Percentiles rank a stretch among this genome's conserved stretches.
Conservation (phyloP, 2,113 vertebrate genomes). For the Baryphthengus martii region DNA sequence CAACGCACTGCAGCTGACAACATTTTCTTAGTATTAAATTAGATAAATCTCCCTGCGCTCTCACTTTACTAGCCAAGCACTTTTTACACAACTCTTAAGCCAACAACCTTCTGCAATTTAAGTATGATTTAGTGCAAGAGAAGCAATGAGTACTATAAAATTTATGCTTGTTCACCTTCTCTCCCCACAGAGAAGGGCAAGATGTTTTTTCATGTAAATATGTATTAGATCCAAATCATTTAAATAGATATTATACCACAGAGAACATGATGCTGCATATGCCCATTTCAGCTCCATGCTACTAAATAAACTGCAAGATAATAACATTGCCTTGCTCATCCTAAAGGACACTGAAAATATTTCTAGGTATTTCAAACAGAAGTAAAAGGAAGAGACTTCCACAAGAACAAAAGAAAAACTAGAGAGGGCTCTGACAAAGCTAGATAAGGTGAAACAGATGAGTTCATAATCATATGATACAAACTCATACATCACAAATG, state of each 20-base stretch:
- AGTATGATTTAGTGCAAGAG: constrained; percentile 55
- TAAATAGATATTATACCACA: constrained; percentile 54
- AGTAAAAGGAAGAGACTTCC: not conserved
- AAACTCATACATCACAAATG: not conserved
- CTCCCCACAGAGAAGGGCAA: constrained; percentile 48
- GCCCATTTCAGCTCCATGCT: constrained; percentile 43
- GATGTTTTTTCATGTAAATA: constrained; percentile 59
- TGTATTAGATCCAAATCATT: constrained; percentile 55
- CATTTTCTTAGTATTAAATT: constrained; percentile 25
- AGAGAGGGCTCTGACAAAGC: not conserved
- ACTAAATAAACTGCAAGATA: constrained; percentile 55
- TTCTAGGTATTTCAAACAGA: not conserved
- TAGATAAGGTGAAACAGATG: not conserved
- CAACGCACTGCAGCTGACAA: constrained; percentile 2
- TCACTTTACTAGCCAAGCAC: constrained; percentile 56
- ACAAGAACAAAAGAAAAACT: not conserved
- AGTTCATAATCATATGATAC: not conserved
- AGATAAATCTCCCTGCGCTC: not conserved
- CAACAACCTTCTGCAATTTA: constrained; percentile 61
- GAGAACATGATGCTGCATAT: constrained; percentile 51
- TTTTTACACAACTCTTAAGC: constrained; percentile 55
- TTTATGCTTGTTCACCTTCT: constrained; percentile 61
- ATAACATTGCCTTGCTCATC: not conserved
- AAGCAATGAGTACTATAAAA: constrained; percentile 57
- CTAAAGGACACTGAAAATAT: constrained; percentile 38